Base-by-base conservation (phyloP, 2,113 vertebrate species). In the Amia ocellicauda region DNA sequence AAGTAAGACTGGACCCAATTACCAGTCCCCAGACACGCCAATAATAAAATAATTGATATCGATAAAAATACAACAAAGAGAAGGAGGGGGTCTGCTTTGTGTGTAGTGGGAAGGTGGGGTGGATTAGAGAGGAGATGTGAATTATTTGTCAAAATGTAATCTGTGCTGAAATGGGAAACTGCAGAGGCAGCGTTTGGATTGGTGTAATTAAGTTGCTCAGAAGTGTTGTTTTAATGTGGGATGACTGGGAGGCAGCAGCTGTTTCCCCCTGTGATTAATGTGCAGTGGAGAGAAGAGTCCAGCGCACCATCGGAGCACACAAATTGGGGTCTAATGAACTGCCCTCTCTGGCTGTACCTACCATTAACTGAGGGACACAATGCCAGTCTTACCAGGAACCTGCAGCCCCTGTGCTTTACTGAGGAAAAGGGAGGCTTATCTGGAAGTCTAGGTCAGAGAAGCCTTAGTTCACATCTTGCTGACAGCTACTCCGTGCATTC, bases 171-270 rank as follows among this genome's bases (percentile, higher is more conserved):
- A 23, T 24, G 66, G 45, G 72, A 67, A 36, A 59, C 45, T 73
- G 78, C 82, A 82, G 80, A 80, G 68, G 80, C 78, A 74, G 78
- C 79, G 69, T 55, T 75, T 70, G 72, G 70, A 65, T 72, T 71
- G 77, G 71, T 64, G 77, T 83, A 84, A 82, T 82, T 75, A 79
- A 78, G 78, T 71, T 71, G 74, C 76, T 66, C 65, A 69, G 57
- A 84, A 77, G 79, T 83, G 73, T 76, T 58, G 65, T n/a, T 69
- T 67, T 20, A 20, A 49, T 63, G 55, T 20, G 23, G 17, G 60
- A 26, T 40, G 68, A 69, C 73, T 63, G 67, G 67, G 76, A 79
- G 67, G 56, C 59, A 74, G 58, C 73, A 80, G 74, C 71, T 79
- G 69, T 63, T 77, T 58, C 64, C 72, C 64, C 67, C 67, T 63